phyloP scores from a whole-genome alignment of 1,140 invertebrate species.

The Subanguina moxae region DNA sequence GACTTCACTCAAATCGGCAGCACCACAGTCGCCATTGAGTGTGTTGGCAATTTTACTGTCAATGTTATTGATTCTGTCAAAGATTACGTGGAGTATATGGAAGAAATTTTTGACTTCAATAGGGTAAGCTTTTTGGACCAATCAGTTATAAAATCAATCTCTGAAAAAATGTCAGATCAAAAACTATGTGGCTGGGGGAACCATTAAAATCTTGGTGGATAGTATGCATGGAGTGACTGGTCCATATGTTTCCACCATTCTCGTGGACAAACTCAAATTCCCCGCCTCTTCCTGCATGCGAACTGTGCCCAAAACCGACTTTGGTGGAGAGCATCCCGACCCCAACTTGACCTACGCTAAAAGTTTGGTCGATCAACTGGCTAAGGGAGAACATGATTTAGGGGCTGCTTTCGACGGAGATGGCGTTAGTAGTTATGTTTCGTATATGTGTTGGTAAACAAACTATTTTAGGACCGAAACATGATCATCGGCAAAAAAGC shows the following conservation, averaged over 20 bases:
- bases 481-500: slow-evolving; percentile 92
- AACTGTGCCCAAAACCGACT: slow-evolving; percentile 70
- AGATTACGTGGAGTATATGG: slow-evolving; percentile 87
- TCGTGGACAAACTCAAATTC: slow-evolving; percentile 78
- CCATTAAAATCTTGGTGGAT: slow-evolving; percentile 82
- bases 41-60: slow-evolving; percentile 71
- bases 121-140: slow-evolving; percentile 33
- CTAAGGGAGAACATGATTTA: slow-evolving; percentile 78
- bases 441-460: slow-evolving; percentile 4
- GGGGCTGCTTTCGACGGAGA: slow-evolving; percentile 98
- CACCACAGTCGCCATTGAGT: slow-evolving; percentile 68
- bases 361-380: slow-evolving; percentile 71
- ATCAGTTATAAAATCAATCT: not conserved
- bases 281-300: slow-evolving; percentile 30
- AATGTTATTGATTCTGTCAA: slow-evolving; percentile 83
- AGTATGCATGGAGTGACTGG: slow-evolving; percentile 95
- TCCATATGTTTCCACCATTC: slow-evolving; percentile 84
- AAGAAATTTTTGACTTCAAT: slow-evolving; percentile 90
- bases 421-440: slow-evolving; percentile 75
- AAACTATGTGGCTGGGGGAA: slow-evolving; percentile 68
- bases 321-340: slow-evolving; percentile 91
- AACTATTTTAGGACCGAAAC: slow-evolving; percentile 77
- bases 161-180: slow-evolving; percentile 66
- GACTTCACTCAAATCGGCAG: slow-evolving; percentile 72
- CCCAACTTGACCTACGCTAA: slow-evolving; percentile 94